These are phyloP conservation scores for Coreius guichenoti DNA, from an alignment of 2,797 vertebrate species.

Conservation along the genomic window DNA sequence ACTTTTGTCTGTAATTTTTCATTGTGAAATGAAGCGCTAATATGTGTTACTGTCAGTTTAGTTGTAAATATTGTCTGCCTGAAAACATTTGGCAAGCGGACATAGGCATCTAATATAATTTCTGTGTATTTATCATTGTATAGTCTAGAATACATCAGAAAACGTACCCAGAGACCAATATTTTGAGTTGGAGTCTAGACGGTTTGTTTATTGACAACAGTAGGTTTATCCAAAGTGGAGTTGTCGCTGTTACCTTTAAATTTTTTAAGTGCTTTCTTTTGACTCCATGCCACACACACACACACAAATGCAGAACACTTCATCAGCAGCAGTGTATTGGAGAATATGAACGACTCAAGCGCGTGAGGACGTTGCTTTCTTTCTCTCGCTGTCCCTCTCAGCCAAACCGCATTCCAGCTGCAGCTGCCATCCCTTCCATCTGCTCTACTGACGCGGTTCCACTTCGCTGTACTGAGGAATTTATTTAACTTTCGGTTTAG, in stretches of 20 bases:
- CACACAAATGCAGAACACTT: slow-evolving; percentile 13
- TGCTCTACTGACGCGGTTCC: slow-evolving; percentile 79
- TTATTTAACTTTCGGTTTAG: slow-evolving; percentile 79
- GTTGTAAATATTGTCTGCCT: slow-evolving; percentile 55
- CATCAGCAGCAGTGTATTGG: slow-evolving; percentile 13
- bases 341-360: slow-evolving; percentile 55
- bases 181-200: slow-evolving; percentile 56
- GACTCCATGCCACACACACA: slow-evolving; percentile 15
- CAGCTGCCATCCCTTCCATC: slow-evolving; percentile 83
- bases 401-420: slow-evolving; percentile 80
- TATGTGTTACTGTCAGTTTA: slow-evolving; percentile 47
- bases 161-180: slow-evolving; percentile 49
- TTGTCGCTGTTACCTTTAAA: slow-evolving; percentile 28
- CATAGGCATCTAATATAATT: slow-evolving; percentile 43
- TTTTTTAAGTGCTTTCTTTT: slow-evolving; percentile 46
- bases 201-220: slow-evolving; percentile 54
- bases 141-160: slow-evolving; percentile 53
- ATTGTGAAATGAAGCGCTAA: slow-evolving; percentile 41
- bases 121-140: slow-evolving; percentile 51
- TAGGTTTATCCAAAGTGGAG: slow-evolving; percentile 51
- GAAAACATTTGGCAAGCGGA: slow-evolving; percentile 53
- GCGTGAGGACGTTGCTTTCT: slow-evolving; percentile 71
- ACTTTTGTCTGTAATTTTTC: slow-evolving; percentile 54
- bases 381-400: slow-evolving; percentile 56
- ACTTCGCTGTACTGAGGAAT: slow-evolving; percentile 77